A percentile compares a stretch with the other conserved stretches of the same genome.
Evolutionary conservation across 2,888 invertebrate species (phyloP).

Genomic region (Myopa testacea): DNA sequence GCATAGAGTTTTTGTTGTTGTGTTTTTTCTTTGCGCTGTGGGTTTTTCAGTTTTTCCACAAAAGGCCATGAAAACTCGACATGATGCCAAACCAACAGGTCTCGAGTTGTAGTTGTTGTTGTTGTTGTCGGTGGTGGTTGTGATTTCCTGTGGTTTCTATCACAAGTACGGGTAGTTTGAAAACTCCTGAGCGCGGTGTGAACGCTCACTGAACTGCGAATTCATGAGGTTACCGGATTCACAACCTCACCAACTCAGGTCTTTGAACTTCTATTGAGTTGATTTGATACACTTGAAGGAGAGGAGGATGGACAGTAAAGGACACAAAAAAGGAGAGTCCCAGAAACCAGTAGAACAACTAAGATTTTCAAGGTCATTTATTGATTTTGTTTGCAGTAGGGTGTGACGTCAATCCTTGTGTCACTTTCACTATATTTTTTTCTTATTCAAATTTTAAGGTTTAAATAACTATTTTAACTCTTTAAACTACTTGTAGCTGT

Average conservation of each 20-base stretch:
- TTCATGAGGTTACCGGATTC: background rate
- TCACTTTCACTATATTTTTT: too few relatives aligned
- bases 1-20: background rate
- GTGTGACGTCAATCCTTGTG: too few relatives aligned
- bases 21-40: background rate
- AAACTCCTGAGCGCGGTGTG: background rate
- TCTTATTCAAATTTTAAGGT: too few relatives aligned
- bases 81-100: background rate
- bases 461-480: too few relatives aligned
- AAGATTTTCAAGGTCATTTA: background rate
- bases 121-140: background rate
- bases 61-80: background rate
- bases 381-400: background rate
- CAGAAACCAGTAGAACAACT: background rate
- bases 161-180: background rate
- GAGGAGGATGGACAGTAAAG: too few relatives aligned
- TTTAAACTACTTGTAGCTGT: too few relatives aligned
- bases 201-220: background rate
- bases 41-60: background rate
- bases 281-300: background rate
- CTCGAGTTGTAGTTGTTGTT: background rate
- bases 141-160: conserved; percentile 29
- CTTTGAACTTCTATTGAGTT: background rate
- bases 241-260: background rate
- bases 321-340: too few relatives aligned